Percentiles rank a stretch among this genome's conserved stretches.
Evolutionary conservation across 2,113 vertebrate species (phyloP).

Genomic region (Myiozetetes cayanensis): DNA sequence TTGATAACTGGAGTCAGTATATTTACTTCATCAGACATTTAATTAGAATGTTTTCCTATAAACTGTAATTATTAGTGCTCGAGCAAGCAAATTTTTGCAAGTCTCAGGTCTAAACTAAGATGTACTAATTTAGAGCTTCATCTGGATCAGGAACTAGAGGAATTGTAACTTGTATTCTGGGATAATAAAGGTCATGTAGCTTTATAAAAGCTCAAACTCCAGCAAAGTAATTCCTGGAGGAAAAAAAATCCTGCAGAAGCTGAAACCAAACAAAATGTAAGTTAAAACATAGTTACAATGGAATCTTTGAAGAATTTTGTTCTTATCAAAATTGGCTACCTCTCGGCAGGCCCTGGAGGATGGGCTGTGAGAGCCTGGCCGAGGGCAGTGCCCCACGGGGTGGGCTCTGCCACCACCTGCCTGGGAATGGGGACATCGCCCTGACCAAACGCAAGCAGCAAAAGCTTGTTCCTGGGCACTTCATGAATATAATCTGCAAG

Average conservation of each 20-base stretch:
- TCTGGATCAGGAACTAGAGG: not conserved
- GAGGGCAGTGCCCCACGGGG: rapidly evolving
- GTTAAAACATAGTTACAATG: not conserved
- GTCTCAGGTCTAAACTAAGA: not conserved
- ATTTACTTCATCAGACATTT: not conserved
- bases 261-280: not conserved
- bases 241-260: not conserved
- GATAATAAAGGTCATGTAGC: not conserved
- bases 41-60: not conserved
- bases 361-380: not conserved
- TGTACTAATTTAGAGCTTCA: not conserved
- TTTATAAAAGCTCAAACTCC: not conserved
- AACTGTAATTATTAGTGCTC: not conserved
- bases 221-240: not conserved
- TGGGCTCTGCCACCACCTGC: rapidly evolving
- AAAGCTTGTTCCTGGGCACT: not conserved
- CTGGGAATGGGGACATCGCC: rapidly evolving
- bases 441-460: rapidly evolving
- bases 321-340: not conserved
- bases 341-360: not conserved
- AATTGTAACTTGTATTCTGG: not conserved
- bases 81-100: not conserved
- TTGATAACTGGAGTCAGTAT: not conserved
- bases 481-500: not conserved
- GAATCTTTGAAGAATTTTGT: not conserved